These are phyloP conservation scores for Thymallus thymallus DNA, from an alignment of 2,113 vertebrate genomes.

Conservation along the genomic window DNA sequence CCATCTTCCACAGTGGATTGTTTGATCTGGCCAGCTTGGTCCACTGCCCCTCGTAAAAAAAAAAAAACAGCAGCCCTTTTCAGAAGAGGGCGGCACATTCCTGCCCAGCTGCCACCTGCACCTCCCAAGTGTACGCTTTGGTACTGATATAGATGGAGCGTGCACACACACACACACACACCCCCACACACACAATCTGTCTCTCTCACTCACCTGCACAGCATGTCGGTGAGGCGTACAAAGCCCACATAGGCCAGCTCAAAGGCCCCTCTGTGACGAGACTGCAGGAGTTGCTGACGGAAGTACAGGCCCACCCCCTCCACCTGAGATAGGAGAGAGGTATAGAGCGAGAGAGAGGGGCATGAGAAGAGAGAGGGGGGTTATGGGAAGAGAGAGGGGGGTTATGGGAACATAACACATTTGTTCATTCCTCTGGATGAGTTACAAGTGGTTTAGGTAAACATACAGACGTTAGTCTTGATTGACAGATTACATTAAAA, in stretches of 20 bases:
- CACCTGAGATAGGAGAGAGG: conserved; percentile 72
- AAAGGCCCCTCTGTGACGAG: conserved; percentile 95
- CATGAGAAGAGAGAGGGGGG: too few species aligned
- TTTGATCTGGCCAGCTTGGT: too few species aligned
- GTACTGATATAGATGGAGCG: too few species aligned
- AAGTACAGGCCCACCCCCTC: conserved; percentile 91
- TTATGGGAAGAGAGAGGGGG: background rate
- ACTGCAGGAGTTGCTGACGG: conserved; percentile 91
- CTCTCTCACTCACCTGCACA: conserved; percentile 79
- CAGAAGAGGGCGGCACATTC: background rate
- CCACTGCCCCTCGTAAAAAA: conserved; percentile 21
- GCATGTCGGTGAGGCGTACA: conserved; percentile 87
- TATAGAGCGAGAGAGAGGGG: background rate
- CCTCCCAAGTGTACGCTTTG: background rate
- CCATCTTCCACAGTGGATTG: conserved; percentile 48
- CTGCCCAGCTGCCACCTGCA: conserved; percentile 15
- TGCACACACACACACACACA: conserved; percentile 37
- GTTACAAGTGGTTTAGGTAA: too few species aligned
- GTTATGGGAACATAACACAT: background rate
- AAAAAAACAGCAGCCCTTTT: too few species aligned
- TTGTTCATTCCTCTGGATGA: too few species aligned
- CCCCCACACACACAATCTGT: conserved; percentile 24
- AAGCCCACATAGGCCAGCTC: conserved; percentile 96
- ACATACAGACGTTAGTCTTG: background rate
- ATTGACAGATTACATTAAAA: conserved; percentile 26